Conservation (phyloP, 1,140 invertebrate genomes). For the Maniola jurtina region DNA sequence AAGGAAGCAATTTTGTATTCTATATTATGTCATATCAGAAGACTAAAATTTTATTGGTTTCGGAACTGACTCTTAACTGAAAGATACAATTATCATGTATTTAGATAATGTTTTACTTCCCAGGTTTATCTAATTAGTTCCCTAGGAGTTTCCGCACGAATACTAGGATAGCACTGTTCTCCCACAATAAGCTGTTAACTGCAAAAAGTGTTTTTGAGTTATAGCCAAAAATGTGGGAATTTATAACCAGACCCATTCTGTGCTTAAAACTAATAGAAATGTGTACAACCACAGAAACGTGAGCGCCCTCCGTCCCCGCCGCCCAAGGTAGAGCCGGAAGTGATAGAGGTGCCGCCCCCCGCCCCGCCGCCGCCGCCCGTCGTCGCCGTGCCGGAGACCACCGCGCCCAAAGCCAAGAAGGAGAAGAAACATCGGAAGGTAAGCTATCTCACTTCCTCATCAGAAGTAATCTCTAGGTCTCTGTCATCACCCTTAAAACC, state of each 20-base stretch:
- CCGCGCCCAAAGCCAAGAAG: constrained; percentile 66
- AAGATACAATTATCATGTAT: too few relatives aligned
- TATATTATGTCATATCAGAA: too few relatives aligned
- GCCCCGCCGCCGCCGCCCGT: constrained; percentile 46
- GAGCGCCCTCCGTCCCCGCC: constrained; percentile 41
- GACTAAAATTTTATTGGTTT: too few relatives aligned
- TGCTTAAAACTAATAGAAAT: neutral
- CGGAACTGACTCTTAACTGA: too few relatives aligned
- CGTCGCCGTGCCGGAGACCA: constrained; percentile 28
- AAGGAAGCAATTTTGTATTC: too few relatives aligned
- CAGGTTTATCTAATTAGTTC: too few relatives aligned
- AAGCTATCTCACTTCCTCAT: constrained; percentile 9
- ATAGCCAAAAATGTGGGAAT: neutral
- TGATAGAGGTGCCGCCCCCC: constrained; percentile 52
- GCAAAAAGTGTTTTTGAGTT: too few relatives aligned
- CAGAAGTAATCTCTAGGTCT: neutral
- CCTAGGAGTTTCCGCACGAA: too few relatives aligned
- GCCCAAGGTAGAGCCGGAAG: constrained; percentile 36
- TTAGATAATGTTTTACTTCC: too few relatives aligned
- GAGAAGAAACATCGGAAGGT: constrained; percentile 77
- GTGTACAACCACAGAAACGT: constrained; percentile 39
- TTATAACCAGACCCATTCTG: neutral
- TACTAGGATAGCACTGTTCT: too few relatives aligned
- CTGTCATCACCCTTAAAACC: too few relatives aligned
- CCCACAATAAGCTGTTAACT: too few relatives aligned